A percentile compares a stretch with the other conserved stretches of the same genome.
These are phyloP conservation scores for Drosophila dunni DNA, from an alignment of 1,140 invertebrate genomes.

Conservation along the genomic window DNA sequence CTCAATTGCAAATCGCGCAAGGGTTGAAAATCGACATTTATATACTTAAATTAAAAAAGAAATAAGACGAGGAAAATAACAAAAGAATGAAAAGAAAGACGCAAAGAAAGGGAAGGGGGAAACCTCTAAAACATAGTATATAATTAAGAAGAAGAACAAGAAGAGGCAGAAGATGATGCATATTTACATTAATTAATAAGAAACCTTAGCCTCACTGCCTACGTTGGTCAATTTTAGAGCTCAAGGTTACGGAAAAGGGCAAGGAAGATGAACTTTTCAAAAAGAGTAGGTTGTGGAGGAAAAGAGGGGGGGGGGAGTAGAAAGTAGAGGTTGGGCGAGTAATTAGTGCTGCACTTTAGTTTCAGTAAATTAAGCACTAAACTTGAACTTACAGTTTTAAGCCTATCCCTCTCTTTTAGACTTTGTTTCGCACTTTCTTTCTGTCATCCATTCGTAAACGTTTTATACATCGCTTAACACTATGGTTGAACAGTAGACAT, in stretches of 20 bases:
- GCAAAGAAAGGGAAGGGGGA: slow-evolving; percentile 13
- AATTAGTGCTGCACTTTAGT: too few relatives aligned
- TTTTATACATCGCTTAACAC: background rate
- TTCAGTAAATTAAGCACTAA: too few relatives aligned
- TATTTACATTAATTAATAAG: slow-evolving; percentile 37
- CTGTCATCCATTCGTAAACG: background rate
- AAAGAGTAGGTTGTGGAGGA: background rate
- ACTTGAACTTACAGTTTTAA: too few relatives aligned
- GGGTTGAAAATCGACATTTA: slow-evolving; percentile 81
- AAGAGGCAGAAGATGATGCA: background rate
- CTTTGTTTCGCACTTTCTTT: background rate
- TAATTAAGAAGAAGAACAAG: slow-evolving; percentile 2
- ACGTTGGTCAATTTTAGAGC: background rate
- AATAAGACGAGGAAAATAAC: slow-evolving; percentile 43
- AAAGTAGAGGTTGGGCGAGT: too few relatives aligned
- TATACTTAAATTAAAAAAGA: slow-evolving; percentile 58
- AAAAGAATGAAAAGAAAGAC: background rate
- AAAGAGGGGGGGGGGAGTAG: background rate
- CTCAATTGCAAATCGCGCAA: slow-evolving; percentile 30
- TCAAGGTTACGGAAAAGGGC: slow-evolving; percentile 6
- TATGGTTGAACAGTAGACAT: too few relatives aligned
- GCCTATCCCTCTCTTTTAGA: too few relatives aligned
- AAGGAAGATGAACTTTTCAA: background rate
- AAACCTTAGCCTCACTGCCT: background rate
- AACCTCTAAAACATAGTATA: slow-evolving; percentile 14